Evolutionary conservation across 2,113 vertebrate genomes (phyloP).

Genomic region (Acrocephalus kingi): DNA sequence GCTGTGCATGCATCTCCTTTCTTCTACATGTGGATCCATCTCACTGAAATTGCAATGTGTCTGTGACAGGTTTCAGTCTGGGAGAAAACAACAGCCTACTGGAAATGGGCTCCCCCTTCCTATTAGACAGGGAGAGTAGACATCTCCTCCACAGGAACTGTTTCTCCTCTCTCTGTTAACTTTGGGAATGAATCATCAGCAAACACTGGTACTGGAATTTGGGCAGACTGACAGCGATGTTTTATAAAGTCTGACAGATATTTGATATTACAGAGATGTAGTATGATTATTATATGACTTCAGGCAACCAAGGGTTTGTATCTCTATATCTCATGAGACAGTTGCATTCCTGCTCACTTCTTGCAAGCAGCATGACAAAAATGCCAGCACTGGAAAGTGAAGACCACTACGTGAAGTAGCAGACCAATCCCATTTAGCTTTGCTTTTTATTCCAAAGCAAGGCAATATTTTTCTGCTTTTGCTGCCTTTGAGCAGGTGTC

Average conservation of each 20-base stretch:
- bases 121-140: background rate
- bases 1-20: background rate
- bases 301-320: background rate
- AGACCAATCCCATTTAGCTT: background rate
- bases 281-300: background rate
- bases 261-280: background rate
- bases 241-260: background rate
- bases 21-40: background rate
- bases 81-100: background rate
- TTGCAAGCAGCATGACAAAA: background rate
- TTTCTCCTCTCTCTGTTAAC: background rate
- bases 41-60: background rate
- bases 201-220: background rate
- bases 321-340: background rate
- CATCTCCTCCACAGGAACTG: background rate
- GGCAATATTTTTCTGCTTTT: background rate
- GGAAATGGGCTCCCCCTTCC: background rate
- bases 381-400: background rate
- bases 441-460: background rate
- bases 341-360: background rate
- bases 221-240: background rate
- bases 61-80: background rate
- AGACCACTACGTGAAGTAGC: background rate
- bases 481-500: background rate
- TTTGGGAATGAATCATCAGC: background rate